Conservation (phyloP, 2,888 invertebrate genomes). For the Poecilobothrus nobilitatus region DNA sequence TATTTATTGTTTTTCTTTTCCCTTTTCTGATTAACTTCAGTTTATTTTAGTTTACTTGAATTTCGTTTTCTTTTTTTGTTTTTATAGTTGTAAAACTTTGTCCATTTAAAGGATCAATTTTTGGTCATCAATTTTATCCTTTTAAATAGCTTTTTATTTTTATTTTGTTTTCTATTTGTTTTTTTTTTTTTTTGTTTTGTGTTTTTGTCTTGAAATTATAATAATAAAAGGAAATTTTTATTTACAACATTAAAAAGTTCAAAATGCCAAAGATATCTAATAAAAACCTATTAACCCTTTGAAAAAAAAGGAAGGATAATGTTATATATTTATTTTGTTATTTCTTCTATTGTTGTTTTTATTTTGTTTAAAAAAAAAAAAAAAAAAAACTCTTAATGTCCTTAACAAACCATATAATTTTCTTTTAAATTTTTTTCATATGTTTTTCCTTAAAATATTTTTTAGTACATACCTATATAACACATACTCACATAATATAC, state of each 20-base stretch:
- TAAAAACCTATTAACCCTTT: slow-evolving; percentile 4
- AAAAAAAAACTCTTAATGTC: neutral
- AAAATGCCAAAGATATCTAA: slow-evolving; percentile 4
- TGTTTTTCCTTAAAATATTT: neutral
- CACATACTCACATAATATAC: neutral
- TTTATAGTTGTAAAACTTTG: neutral
- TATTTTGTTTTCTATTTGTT: neutral
- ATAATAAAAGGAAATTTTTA: neutral
- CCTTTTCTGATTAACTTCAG: too few relatives aligned
- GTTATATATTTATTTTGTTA: too few relatives aligned
- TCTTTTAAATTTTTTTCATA: neutral
- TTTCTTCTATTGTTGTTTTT: neutral
- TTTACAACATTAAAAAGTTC: neutral
- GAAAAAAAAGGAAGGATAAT: neutral
- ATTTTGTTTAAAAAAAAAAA: neutral
- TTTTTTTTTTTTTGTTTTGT: neutral
- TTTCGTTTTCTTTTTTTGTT: neutral
- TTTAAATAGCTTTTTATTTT: neutral
- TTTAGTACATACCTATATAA: neutral
- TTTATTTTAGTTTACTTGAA: neutral
- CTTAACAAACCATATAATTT: slow-evolving; percentile 6
- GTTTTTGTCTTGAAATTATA: neutral
- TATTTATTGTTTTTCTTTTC: too few relatives aligned
- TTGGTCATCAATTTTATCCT: slow-evolving; percentile 1
- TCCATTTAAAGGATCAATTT: neutral